A percentile compares a stretch with the other conserved stretches of the same genome.
phyloP scores from a whole-genome alignment of 1,140 invertebrate genomes.

The Samia ricini region DNA sequence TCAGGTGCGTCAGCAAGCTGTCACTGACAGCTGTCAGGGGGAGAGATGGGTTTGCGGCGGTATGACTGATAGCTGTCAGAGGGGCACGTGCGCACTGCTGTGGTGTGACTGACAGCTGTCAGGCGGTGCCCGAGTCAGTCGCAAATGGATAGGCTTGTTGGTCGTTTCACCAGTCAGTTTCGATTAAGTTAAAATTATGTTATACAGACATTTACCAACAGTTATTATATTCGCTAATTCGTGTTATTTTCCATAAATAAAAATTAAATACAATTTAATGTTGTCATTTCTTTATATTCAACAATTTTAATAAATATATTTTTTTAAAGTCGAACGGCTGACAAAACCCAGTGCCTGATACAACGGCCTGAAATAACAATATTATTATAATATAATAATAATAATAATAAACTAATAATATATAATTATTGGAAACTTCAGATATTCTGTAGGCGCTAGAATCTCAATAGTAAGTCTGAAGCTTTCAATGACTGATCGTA shows the following conservation, averaged over 20 bases:
- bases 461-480: slow-evolving; percentile 67
- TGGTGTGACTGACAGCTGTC: not conserved
- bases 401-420: not conserved
- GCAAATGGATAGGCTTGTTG: not conserved
- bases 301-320: not conserved
- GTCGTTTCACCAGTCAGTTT: not conserved
- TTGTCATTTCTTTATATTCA: not conserved
- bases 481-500: slow-evolving; percentile 66
- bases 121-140: not conserved
- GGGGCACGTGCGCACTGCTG: not conserved
- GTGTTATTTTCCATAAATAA: not conserved
- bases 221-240: not conserved
- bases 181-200: not conserved
- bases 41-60: too few species aligned
- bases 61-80: not conserved
- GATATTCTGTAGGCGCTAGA: slow-evolving; percentile 53
- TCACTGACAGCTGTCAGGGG: too few species aligned
- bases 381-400: not conserved
- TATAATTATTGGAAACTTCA: slow-evolving; percentile 65
- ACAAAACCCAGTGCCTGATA: not conserved
- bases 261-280: not conserved
- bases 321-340: not conserved
- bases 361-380: not conserved
- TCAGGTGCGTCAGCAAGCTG: not conserved
- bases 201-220: not conserved